Conservation (phyloP, 2,888 invertebrate species). For the Nemapogon koenigi region DNA sequence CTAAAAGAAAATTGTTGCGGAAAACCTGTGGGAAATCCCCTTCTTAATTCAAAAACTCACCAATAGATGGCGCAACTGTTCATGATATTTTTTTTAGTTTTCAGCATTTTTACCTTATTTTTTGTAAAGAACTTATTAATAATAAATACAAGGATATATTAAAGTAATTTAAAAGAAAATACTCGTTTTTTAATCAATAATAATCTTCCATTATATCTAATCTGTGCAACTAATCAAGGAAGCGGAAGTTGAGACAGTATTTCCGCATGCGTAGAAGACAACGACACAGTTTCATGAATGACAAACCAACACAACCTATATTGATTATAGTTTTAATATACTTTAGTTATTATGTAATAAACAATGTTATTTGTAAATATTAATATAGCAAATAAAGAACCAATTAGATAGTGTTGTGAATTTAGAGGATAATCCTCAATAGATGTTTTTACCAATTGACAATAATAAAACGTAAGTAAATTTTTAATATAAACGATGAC, state of each 20-base stretch:
- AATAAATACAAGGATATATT: no score
- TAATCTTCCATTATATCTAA: no score
- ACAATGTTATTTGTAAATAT: conserved; percentile 45
- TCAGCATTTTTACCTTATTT: no score
- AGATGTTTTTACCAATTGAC: conserved; percentile 38
- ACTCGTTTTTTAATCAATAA: no score
- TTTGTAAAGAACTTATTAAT: no score
- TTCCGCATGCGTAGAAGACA: conserved; percentile 42
- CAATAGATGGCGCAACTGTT: no score
- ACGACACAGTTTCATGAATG: conserved; percentile 49
- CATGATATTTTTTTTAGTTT: no score
- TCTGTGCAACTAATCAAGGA: no score
- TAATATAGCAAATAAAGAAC: conserved; percentile 36
- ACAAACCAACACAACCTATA: conserved; percentile 41
- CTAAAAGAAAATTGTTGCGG: no score
- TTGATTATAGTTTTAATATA: conserved; percentile 36
- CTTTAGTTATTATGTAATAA: conserved; percentile 41
- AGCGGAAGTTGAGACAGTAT: background rate
- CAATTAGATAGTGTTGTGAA: conserved; percentile 52
- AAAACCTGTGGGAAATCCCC: no score
- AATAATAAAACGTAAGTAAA: conserved; percentile 42
- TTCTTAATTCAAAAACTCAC: no score
- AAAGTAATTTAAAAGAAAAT: no score
- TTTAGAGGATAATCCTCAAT: conserved; percentile 21
- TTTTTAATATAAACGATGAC: conserved; percentile 20